These are phyloP conservation scores for Bungarus multicinctus DNA, from an alignment of 2,113 vertebrate genomes.

Conservation along the genomic window DNA sequence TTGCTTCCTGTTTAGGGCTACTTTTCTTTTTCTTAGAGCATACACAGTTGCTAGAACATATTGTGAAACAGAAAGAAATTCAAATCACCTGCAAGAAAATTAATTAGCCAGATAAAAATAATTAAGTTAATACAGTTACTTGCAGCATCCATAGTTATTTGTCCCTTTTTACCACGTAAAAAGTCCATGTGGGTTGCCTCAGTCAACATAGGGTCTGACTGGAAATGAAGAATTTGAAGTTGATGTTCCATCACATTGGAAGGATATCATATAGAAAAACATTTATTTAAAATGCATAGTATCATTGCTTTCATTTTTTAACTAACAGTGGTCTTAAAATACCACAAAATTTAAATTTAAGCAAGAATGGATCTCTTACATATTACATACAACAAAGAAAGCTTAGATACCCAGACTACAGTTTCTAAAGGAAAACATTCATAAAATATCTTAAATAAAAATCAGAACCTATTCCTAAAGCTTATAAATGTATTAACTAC, in stretches of 20 bases:
- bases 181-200: not conserved
- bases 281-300: not conserved
- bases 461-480: not conserved
- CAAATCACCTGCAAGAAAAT: not conserved
- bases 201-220: not conserved
- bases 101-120: not conserved
- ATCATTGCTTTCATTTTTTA: not conserved
- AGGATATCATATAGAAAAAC: not conserved
- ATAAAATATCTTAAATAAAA: not conserved
- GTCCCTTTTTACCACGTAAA: not conserved
- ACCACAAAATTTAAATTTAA: not conserved
- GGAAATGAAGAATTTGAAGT: not conserved
- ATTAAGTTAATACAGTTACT: rapidly evolving
- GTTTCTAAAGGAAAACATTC: not conserved
- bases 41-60: not conserved
- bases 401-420: not conserved
- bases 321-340: not conserved
- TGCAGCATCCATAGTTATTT: not conserved
- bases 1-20: not conserved
- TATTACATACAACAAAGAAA: not conserved
- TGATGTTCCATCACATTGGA: not conserved
- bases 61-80: not conserved
- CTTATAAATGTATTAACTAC: not conserved
- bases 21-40: not conserved
- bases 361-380: not conserved